Evolutionary conservation across 2,797 vertebrate genomes (phyloP).

Genomic region (Brotula barbata): DNA sequence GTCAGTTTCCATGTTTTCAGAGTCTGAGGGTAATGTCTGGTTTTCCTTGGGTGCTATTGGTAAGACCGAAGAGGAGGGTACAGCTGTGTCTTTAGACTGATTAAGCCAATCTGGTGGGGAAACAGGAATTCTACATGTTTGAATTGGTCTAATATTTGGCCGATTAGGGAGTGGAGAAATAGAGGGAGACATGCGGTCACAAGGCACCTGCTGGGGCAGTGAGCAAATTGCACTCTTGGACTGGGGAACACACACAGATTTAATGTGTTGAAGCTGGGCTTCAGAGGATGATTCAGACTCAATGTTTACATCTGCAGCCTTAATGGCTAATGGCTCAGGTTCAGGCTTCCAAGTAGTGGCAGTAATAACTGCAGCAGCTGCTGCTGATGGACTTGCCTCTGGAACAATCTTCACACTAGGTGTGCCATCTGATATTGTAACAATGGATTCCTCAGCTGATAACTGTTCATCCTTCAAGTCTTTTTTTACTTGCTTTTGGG

Average conservation of each 20-base stretch:
- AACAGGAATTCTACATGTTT: constrained; percentile 65
- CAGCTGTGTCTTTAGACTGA: constrained; percentile 82
- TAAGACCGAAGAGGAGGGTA: constrained; percentile 76
- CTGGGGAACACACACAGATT: constrained; percentile 60
- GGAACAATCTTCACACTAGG: constrained; percentile 50
- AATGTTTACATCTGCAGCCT: constrained; percentile 50
- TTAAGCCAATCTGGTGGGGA: constrained; percentile 86
- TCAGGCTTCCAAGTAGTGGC: constrained; percentile 74
- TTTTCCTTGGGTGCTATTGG: constrained; percentile 70
- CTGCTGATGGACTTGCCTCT: constrained; percentile 55
- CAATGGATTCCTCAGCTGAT: constrained; percentile 64
- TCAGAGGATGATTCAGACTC: constrained; percentile 63
- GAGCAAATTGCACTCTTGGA: constrained; percentile 69
- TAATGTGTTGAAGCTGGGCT: constrained; percentile 66
- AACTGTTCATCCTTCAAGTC: constrained; percentile 75
- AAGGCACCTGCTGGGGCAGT: constrained; percentile 65
- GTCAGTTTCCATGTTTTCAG: constrained; percentile 84
- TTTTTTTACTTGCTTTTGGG: constrained; percentile 82
- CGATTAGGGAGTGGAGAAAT: constrained; percentile 66
- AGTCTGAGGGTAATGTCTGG: constrained; percentile 80
- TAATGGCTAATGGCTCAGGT: constrained; percentile 49
- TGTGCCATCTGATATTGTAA: constrained; percentile 51
- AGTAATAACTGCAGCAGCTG: constrained; percentile 73
- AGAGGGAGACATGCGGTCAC: constrained; percentile 73
- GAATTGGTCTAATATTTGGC: constrained; percentile 77